These are phyloP conservation scores for Holocentrus rufus DNA, from an alignment of 2,797 vertebrate species.

Conservation along the genomic window DNA sequence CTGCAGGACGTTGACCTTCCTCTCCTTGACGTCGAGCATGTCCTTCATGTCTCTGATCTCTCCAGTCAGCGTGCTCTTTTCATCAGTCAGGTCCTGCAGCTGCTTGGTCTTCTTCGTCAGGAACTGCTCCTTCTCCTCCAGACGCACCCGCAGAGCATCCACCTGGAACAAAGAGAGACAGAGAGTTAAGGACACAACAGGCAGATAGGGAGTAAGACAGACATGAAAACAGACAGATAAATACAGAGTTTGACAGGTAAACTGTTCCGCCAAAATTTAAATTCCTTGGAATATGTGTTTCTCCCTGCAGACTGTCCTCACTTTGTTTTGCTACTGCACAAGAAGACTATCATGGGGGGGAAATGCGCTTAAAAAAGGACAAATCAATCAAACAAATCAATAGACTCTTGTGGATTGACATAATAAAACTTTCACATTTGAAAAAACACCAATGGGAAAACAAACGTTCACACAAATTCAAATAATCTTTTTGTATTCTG, in stretches of 20 bases:
- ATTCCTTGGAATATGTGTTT: too few relatives aligned
- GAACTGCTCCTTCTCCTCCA: slow-evolving; percentile 96
- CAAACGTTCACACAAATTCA: too few relatives aligned
- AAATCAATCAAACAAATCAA: too few relatives aligned
- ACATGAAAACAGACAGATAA: neutral
- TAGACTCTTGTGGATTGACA: too few relatives aligned
- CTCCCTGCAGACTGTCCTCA: too few relatives aligned
- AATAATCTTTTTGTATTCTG: too few relatives aligned
- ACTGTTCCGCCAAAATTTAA: neutral
- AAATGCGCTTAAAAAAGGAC: too few relatives aligned
- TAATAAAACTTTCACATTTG: too few relatives aligned
- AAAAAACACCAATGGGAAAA: too few relatives aligned
- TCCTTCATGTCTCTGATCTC: slow-evolving; percentile 97
- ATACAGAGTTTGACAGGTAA: too few relatives aligned
- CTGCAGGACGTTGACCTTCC: slow-evolving; percentile 94
- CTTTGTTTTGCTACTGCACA: too few relatives aligned
- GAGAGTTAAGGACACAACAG: slow-evolving; percentile 1
- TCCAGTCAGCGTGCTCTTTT: slow-evolving; percentile 93
- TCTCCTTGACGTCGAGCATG: slow-evolving; percentile 98
- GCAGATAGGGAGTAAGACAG: neutral
- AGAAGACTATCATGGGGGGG: too few relatives aligned
- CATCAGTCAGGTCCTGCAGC: slow-evolving; percentile 94
- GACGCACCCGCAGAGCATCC: slow-evolving; percentile 91
- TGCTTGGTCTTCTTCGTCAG: slow-evolving; percentile 98
- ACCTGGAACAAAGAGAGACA: slow-evolving; percentile 80